Conservation (phyloP, 2,888 invertebrate genomes). For the Phymatocera aterrima region DNA sequence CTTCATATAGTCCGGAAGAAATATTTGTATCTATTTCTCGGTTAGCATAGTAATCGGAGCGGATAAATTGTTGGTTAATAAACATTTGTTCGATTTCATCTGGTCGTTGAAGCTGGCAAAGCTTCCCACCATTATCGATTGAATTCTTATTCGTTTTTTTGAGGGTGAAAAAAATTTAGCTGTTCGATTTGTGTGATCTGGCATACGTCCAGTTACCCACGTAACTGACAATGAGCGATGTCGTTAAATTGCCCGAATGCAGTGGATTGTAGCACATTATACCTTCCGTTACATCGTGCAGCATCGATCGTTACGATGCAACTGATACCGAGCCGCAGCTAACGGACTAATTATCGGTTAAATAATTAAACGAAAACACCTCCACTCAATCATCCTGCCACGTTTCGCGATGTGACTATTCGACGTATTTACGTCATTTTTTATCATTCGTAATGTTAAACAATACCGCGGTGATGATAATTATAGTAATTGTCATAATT, state of each 20-base stretch:
- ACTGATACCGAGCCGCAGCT: background rate
- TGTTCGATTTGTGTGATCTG: background rate
- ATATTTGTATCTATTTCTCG: background rate
- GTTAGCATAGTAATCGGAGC: background rate
- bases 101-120: background rate
- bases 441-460: background rate
- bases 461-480: background rate
- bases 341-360: slow-evolving; percentile 28
- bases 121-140: background rate
- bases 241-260: background rate
- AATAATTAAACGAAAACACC: background rate
- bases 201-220: background rate
- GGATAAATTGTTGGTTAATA: background rate
- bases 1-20: too few species aligned
- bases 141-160: background rate
- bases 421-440: background rate
- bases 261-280: too few species aligned
- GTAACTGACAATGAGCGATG: background rate
- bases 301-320: too few species aligned
- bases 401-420: background rate
- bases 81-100: background rate
- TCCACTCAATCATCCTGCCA: background rate
- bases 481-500: background rate
- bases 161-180: background rate
- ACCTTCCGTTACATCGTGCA: too few species aligned